Base-by-base conservation (phyloP, 2,888 invertebrate species). In the Apodemia duryi region DNA sequence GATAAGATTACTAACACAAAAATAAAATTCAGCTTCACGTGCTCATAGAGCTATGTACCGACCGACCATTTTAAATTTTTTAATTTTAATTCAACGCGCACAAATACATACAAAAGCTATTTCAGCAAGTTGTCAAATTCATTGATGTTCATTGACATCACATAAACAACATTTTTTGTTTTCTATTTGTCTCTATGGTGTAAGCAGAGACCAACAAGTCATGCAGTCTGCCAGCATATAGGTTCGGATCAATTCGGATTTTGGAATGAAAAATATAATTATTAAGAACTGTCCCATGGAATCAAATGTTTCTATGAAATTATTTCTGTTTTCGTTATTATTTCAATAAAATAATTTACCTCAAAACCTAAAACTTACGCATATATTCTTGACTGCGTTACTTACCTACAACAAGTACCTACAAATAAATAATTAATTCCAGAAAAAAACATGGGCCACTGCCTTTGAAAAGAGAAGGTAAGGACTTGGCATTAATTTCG, bases 41-140 rank as follows among this genome's bases (percentile, higher is more conserved):
- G 85, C 85, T 79, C 80, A 78, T 74, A 80, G 82, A 83, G 78
- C 77, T 51, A 51, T 51, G 49, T 81, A 85, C 81, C 82, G 74
- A 74, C 75, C 73, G 75, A 75, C 76, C 79, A 79, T 79, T 77
- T 78, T 75, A 74, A 75, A 71, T 72, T 77, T 78, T 76, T 73
- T 70, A 70, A 38, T 49, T 70, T 70, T 69, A 68, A 66, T 63
- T 68, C 69, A 66, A 68, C 71, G 63, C 69, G 66, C 65, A 77
- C 80, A 81, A 82, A 80, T 64, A 70, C 84, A 83, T 64, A 70
- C 84, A 83, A 85, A 83, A 81, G 60, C 63, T 62, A 68, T 65
- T 64, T 61, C 61, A 66, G 80, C 77, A 80, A 80, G 71, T 75
- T 78, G 75, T 71, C 74, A 73, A 70, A 74, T 71, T 71, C 68